A percentile compares a stretch with the other conserved stretches of the same genome.
Evolutionary conservation across 2,888 invertebrate species (phyloP).

Genomic region (Saturnia pavonia): DNA sequence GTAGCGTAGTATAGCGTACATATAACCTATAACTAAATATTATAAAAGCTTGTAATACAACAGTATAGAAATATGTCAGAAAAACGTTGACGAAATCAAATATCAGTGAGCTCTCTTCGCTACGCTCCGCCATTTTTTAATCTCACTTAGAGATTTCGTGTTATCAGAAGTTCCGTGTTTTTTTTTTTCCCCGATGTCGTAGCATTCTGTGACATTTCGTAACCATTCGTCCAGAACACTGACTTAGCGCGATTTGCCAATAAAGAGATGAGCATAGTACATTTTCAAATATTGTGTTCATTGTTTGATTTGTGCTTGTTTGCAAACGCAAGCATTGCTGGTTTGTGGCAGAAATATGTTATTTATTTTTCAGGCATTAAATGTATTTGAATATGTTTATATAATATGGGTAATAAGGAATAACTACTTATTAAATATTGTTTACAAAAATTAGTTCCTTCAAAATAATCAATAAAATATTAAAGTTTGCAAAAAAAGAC

Average conservation of each 20-base stretch:
- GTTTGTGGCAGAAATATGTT: no score
- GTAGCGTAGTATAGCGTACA: no score
- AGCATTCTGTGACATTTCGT: conserved; percentile 30
- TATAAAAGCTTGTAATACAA: neutral
- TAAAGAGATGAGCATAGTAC: conserved; percentile 13
- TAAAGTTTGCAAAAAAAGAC: conserved; percentile 11
- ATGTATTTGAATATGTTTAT: no score
- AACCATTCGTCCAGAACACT: conserved; percentile 38
- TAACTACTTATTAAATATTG: neutral
- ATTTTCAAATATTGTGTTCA: conserved; percentile 11
- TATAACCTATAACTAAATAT: neutral
- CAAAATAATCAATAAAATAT: neutral
- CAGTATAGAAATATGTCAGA: neutral
- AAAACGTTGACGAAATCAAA: conserved; percentile 5
- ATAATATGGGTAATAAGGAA: no score
- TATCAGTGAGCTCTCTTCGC: conserved; percentile 19
- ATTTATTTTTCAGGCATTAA: no score
- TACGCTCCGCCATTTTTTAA: conserved; percentile 39
- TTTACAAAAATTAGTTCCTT: neutral
- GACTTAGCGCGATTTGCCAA: conserved; percentile 29
- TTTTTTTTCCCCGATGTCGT: conserved; percentile 26
- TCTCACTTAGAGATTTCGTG: conserved; percentile 42
- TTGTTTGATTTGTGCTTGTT: no score
- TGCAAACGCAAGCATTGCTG: no score
- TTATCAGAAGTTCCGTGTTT: conserved; percentile 31